Conservation (phyloP, 2,113 vertebrate genomes). For the Solea senegalensis region DNA sequence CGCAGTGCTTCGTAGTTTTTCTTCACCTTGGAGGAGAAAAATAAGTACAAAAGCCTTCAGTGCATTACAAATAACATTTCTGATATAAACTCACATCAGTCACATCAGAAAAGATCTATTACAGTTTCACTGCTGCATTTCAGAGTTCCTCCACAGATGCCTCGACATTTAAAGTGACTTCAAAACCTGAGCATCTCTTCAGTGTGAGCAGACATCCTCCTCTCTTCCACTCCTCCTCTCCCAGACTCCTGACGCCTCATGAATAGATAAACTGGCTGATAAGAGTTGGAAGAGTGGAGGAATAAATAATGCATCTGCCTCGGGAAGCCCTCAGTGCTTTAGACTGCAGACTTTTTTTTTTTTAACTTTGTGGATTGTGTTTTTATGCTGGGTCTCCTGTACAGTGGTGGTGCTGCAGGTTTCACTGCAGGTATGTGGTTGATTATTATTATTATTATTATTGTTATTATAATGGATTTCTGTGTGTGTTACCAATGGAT, state of each 20-base stretch:
- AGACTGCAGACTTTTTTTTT: conserved; percentile 1
- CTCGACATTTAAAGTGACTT: conserved; percentile 5
- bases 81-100: background rate
- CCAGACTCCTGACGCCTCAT: conserved; percentile 50
- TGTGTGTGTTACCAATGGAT: background rate
- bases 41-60: background rate
- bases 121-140: background rate
- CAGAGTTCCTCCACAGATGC: background rate
- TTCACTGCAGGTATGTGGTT: background rate
- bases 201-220: conserved; percentile 38
- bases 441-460: background rate
- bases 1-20: conserved; percentile 98
- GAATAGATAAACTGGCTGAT: conserved; percentile 56
- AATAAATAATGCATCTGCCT: conserved; percentile 57
- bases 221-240: conserved; percentile 3
- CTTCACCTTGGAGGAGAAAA: conserved; percentile 85
- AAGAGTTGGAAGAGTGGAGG: conserved; percentile 25
- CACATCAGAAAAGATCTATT: background rate
- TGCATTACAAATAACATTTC: background rate
- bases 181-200: conserved; percentile 13
- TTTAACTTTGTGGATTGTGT: background rate
- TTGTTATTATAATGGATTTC: background rate
- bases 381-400: background rate
- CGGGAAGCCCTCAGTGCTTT: conserved; percentile 25
- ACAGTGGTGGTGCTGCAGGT: background rate